A percentile compares a stretch with the other conserved stretches of the same genome.
phyloP scores from a whole-genome alignment of 1,140 invertebrate species.

The Portunus trituberculatus region DNA sequence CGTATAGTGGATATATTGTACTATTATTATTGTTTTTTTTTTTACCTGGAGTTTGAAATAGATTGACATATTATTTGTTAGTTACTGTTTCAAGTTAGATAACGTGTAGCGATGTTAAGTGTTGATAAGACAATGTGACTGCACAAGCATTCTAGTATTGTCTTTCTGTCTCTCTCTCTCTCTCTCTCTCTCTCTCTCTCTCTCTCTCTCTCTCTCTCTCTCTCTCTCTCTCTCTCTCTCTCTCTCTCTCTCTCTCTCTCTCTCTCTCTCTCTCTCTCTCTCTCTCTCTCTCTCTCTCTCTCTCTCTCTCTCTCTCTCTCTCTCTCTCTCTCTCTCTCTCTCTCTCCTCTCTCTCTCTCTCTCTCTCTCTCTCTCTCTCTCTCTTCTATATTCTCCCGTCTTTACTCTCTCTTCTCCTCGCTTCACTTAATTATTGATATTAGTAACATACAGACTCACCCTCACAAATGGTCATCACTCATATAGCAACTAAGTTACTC shows the following conservation, averaged over 20 bases:
- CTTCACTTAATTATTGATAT: background rate
- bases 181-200: background rate
- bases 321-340: background rate
- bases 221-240: background rate
- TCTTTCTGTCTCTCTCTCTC: background rate
- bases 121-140: too few species aligned
- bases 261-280: background rate
- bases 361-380: conserved; percentile 31
- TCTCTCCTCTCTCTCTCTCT: background rate
- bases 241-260: background rate
- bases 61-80: too few species aligned
- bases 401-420: background rate
- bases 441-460: background rate
- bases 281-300: background rate
- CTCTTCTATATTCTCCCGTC: background rate
- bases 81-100: too few species aligned
- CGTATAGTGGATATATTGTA: too few species aligned
- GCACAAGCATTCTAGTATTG: too few species aligned
- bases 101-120: too few species aligned
- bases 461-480: background rate
- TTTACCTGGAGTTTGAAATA: too few species aligned
- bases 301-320: background rate
- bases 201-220: background rate
- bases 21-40: too few species aligned
- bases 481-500: background rate